phyloP scores from a whole-genome alignment of 2,797 vertebrate species.

The Ctenopoma multispine region DNA sequence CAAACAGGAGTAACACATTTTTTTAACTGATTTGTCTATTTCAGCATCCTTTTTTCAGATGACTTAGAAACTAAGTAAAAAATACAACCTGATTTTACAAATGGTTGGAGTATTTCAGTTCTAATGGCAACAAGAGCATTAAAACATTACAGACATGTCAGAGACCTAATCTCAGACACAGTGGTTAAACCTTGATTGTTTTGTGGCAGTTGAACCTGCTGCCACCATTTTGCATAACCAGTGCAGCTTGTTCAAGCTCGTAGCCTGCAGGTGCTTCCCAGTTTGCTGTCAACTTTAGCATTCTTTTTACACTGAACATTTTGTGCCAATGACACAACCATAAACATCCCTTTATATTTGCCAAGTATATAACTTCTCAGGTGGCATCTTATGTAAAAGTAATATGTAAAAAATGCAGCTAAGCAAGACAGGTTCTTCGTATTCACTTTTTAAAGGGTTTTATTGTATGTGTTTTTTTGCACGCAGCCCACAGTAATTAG shows the following conservation, averaged over 20 bases:
- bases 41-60: not conserved
- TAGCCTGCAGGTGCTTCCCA: conserved; percentile 63
- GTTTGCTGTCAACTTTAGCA: conserved; percentile 49
- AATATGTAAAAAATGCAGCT: not conserved
- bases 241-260: conserved; percentile 57
- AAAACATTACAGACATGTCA: conserved; percentile 12
- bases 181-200: conserved; percentile 33
- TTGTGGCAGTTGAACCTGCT: conserved; percentile 45
- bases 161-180: conserved; percentile 32
- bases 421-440: not conserved
- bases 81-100: not conserved
- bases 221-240: conserved; percentile 60
- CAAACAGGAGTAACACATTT: not conserved
- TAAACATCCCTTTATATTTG: conserved; percentile 15
- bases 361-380: conserved; percentile 25
- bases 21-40: conserved; percentile 3
- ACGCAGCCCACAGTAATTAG: not conserved
- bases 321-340: conserved; percentile 32
- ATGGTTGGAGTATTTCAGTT: not conserved
- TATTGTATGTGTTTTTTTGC: not conserved
- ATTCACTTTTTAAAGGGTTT: not conserved
- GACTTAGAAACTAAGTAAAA: not conserved
- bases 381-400: not conserved
- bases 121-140: not conserved
- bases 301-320: conserved; percentile 67